Conservation (phyloP, 2,888 invertebrate genomes). For the Polydesmus complanatus region DNA sequence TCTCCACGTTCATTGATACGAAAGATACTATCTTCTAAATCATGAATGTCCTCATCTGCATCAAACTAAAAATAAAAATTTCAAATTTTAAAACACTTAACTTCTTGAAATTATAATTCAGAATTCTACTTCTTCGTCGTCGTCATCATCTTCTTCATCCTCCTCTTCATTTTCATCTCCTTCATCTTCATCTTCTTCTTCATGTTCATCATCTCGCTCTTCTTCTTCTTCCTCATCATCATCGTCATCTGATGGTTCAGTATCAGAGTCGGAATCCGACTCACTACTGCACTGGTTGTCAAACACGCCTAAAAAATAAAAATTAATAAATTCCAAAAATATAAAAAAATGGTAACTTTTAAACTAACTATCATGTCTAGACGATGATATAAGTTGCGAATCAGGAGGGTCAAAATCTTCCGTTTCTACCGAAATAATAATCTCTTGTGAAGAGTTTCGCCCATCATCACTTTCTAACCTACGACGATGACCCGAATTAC, state of each 20-base stretch:
- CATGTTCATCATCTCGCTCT: slow-evolving; percentile 16
- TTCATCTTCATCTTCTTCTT: slow-evolving; percentile 18
- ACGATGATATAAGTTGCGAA: slow-evolving; percentile 32
- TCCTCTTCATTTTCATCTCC: slow-evolving; percentile 19
- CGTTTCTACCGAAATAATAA: slow-evolving; percentile 25
- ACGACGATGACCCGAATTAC: slow-evolving; percentile 7
- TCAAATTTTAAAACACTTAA: not conserved
- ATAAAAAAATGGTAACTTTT: not conserved
- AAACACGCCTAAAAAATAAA: slow-evolving; percentile 10
- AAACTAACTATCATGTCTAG: slow-evolving; percentile 26
- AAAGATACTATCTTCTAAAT: slow-evolving; percentile 21
- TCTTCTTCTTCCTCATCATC: slow-evolving; percentile 16
- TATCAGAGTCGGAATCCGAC: slow-evolving; percentile 19
- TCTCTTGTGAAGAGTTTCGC: slow-evolving; percentile 15
- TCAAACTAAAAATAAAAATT: slow-evolving; percentile 20
- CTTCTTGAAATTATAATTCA: too few relatives aligned
- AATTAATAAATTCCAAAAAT: not conserved
- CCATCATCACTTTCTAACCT: slow-evolving; percentile 12
- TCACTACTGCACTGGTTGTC: slow-evolving; percentile 17
- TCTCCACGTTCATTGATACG: slow-evolving; percentile 22
- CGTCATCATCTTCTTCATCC: slow-evolving; percentile 12
- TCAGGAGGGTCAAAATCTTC: slow-evolving; percentile 30
- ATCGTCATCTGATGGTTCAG: slow-evolving; percentile 18
- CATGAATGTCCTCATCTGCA: slow-evolving; percentile 19
- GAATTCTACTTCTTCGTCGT: slow-evolving; percentile 4